Base-by-base conservation (phyloP, 2,113 vertebrate species). In the Odontophorus gujanensis region DNA sequence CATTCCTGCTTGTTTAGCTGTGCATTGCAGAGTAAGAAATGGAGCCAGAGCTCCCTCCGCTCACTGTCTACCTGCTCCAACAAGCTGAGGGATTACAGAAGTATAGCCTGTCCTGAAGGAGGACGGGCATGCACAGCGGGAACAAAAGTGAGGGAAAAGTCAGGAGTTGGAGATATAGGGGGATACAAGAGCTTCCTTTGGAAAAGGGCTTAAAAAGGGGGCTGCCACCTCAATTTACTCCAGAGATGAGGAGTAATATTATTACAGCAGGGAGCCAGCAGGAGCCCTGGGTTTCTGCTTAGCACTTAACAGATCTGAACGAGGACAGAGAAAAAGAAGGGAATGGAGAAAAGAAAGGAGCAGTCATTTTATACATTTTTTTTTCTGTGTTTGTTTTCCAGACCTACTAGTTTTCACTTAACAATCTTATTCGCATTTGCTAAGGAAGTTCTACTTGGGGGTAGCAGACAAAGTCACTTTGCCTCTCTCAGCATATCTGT, bases 201-300 rank as follows among this genome's bases (percentile, higher is more conserved):
- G 43, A 82, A 93, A 84, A 50, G 13, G 21, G 18, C 42, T 84
- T 87, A 13, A 40, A 79, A 92, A 66, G 30, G 58, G 2, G 2
- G 17, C 38, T 85, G 45, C 42, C 62, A 71, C 14, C 62, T 87
- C 24, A 79, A 48, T 67, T 81, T 57, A 75, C 16, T 36, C 18
- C 1, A 1, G 50, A 91, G 91, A 76, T 50, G 53, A 91, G 75
- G 67, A 34, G 80, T 65, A 34, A 82, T 6, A 25, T 24, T 22
- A 68, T 47, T 82, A 62, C 50, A 43, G 45, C 13, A 80, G 7
- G 66, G 48, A 92, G 38, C 48, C 91, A 93, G 74, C 19, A 3
- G 83, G 81, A 94, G 24, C 69, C 77, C 69, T 75, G 43, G n/a
- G 21, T 50, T 85, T 93, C 94, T 67, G 25, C 87, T 93, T 66